These are phyloP conservation scores for Cepaea hortensis DNA, from an alignment of 2,888 invertebrate genomes.

Conservation along the genomic window DNA sequence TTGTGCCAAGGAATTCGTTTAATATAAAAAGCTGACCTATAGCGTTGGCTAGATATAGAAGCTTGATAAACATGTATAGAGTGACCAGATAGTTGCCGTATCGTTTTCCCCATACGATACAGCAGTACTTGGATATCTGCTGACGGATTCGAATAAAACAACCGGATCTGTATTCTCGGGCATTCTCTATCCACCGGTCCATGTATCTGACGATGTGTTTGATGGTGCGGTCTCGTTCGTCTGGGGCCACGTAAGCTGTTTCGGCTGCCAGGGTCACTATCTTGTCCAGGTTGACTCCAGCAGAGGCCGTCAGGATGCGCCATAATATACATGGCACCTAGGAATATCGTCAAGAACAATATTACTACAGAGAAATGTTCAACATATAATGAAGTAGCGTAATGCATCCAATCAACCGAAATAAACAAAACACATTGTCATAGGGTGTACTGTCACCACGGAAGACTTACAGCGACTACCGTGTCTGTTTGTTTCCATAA, in stretches of 20 bases:
- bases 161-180: conserved; percentile 75
- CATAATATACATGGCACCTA: conserved; percentile 77
- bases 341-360: no score
- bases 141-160: conserved; percentile 75
- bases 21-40: conserved; percentile 78
- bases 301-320: conserved; percentile 75
- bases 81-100: conserved; percentile 78
- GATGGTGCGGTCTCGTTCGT: conserved; percentile 75
- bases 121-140: conserved; percentile 74
- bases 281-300: conserved; percentile 74
- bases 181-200: conserved; percentile 77
- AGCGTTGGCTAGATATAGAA: conserved; percentile 77
- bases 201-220: conserved; percentile 77
- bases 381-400: no score
- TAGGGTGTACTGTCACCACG: no score
- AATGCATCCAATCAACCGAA: no score
- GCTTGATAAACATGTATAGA: conserved; percentile 77
- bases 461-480: no score
- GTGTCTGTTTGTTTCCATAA: no score
- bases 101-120: conserved; percentile 75
- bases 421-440: no score
- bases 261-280: conserved; percentile 77
- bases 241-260: conserved; percentile 76
- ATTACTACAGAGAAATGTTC: no score
- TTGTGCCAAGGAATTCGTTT: conserved; percentile 77